Evolutionary conservation across 2,888 invertebrate species (phyloP).

Genomic region (Barypeithes pellucidus): DNA sequence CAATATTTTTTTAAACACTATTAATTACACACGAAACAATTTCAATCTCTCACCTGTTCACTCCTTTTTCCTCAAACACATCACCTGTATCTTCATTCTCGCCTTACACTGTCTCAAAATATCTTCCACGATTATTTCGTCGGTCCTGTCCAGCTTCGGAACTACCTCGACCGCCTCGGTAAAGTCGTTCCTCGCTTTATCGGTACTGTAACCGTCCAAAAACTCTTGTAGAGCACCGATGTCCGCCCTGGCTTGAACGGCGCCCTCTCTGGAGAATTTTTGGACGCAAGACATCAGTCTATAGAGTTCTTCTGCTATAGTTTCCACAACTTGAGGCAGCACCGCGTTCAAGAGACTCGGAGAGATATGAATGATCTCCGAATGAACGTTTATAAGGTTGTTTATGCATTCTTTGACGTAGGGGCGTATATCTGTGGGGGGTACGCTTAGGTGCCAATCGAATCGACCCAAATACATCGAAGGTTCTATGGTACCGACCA

Average conservation of each 20-base stretch:
- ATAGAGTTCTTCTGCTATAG: constrained; percentile 93
- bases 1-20: no score
- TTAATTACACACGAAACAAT: no score
- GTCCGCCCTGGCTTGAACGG: constrained; percentile 87
- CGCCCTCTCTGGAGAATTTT: constrained; percentile 80
- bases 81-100: constrained; percentile 80
- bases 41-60: neutral
- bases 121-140: constrained; percentile 73
- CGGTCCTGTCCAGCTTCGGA: constrained; percentile 77
- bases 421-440: constrained; percentile 85
- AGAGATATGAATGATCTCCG: constrained; percentile 85
- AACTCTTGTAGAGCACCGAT: constrained; percentile 80
- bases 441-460: constrained; percentile 86
- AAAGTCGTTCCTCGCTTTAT: constrained; percentile 75
- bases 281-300: constrained; percentile 88
- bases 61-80: constrained; percentile 72
- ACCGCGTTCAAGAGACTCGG: constrained; percentile 84
- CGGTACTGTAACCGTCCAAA: constrained; percentile 73
- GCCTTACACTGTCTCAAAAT: constrained; percentile 77
- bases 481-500: constrained; percentile 96
- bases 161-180: constrained; percentile 87
- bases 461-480: constrained; percentile 95
- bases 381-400: constrained; percentile 85
- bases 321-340: constrained; percentile 87
- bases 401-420: constrained; percentile 92